Percentiles rank a stretch among this genome's conserved stretches.
Evolutionary conservation across 1,140 invertebrate genomes (phyloP).

Genomic region (Bombus consobrinus): DNA sequence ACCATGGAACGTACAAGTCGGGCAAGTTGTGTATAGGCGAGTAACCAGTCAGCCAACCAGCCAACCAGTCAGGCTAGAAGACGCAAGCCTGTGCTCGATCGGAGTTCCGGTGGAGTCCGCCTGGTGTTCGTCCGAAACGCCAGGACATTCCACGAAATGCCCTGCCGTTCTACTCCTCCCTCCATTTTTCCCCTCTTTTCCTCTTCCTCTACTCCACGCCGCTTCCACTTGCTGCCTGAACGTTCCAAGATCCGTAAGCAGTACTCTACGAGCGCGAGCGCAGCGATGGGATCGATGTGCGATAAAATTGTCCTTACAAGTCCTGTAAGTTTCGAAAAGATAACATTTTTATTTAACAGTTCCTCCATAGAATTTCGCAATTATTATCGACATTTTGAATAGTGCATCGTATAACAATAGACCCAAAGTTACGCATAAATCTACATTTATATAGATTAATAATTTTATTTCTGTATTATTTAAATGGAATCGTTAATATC

Average conservation of each 20-base stretch:
- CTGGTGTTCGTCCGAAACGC: slow-evolving; percentile 76
- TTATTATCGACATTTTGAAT: too few relatives aligned
- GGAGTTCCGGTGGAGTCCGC: slow-evolving; percentile 74
- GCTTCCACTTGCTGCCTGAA: slow-evolving; percentile 33
- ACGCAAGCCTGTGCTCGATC: slow-evolving; percentile 42
- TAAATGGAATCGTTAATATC: too few relatives aligned
- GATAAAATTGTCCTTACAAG: neutral
- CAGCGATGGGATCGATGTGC: slow-evolving; percentile 18
- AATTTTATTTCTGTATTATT: neutral
- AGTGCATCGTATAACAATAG: too few relatives aligned
- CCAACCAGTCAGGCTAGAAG: slow-evolving; percentile 61
- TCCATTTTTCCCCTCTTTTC: slow-evolving; percentile 16
- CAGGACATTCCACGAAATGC: slow-evolving; percentile 75
- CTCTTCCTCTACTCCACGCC: slow-evolving; percentile 29
- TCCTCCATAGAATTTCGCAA: too few relatives aligned
- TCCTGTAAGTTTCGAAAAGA: too few relatives aligned
- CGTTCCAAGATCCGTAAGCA: slow-evolving; percentile 7
- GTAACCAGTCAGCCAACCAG: slow-evolving; percentile 39
- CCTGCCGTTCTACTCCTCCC: slow-evolving; percentile 47
- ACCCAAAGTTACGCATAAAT: too few relatives aligned
- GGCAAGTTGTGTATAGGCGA: slow-evolving; percentile 51
- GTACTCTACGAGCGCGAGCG: neutral
- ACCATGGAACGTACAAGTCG: slow-evolving; percentile 36
- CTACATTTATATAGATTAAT: neutral
- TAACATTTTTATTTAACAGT: too few relatives aligned